Conservation (phyloP, 2,888 invertebrate genomes). For the Galeruca laticollis region DNA sequence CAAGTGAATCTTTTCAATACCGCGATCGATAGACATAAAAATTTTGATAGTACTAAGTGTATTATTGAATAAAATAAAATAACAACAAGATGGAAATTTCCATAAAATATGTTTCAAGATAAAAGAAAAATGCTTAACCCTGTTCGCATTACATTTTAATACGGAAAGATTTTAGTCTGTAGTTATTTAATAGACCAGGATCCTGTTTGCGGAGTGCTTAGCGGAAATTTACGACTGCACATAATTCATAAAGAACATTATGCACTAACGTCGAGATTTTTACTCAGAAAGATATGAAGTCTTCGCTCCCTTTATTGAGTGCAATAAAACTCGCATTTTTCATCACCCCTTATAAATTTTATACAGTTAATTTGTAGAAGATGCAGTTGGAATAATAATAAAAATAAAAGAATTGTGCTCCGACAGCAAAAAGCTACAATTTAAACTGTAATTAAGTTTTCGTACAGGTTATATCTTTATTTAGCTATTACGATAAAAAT, state of each 20-base stretch:
- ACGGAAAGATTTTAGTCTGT: slow-evolving; percentile 3
- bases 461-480: not conserved
- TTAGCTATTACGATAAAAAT: not conserved
- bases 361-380: slow-evolving; percentile 2
- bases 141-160: slow-evolving; percentile 16
- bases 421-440: not conserved
- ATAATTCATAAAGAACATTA: slow-evolving; percentile 23
- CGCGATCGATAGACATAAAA: too few species aligned
- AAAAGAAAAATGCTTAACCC: slow-evolving; percentile 1
- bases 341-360: slow-evolving; percentile 14
- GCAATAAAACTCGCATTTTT: slow-evolving; percentile 25
- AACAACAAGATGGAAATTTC: not conserved
- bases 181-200: slow-evolving; percentile 14
- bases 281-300: slow-evolving; percentile 23
- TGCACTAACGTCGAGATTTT: slow-evolving; percentile 22
- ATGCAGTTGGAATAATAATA: not conserved
- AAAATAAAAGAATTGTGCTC: not conserved
- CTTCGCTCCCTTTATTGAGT: slow-evolving; percentile 20
- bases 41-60: too few species aligned
- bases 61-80: not conserved
- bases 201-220: slow-evolving; percentile 21
- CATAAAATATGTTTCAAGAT: not conserved
- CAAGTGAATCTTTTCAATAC: too few species aligned
- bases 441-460: not conserved
- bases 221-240: slow-evolving; percentile 9